Percentiles rank a stretch among this genome's conserved stretches.
Conservation (phyloP, 1,140 invertebrate species). For the Papilio polyxenes region DNA sequence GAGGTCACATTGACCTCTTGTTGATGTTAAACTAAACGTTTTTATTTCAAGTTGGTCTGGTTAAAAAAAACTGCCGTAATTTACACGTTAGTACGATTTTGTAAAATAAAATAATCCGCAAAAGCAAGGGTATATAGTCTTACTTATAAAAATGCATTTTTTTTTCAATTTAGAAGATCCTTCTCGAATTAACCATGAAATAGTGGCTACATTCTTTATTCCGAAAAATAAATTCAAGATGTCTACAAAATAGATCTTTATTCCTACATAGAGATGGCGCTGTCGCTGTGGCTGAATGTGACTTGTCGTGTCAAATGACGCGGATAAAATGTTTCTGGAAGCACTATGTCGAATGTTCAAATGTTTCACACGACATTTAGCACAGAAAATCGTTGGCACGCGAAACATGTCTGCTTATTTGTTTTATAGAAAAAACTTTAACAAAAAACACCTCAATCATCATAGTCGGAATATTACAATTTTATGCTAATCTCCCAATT, state of each 20-base stretch:
- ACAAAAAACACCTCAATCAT: background rate
- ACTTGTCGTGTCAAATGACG: constrained; percentile 30
- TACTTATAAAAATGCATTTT: background rate
- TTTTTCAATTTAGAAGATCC: background rate
- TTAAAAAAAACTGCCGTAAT: constrained; percentile 10
- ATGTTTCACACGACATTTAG: constrained; percentile 28
- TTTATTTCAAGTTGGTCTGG: constrained; percentile 5
- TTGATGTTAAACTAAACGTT: constrained; percentile 25
- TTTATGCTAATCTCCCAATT: background rate
- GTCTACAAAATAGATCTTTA: background rate
- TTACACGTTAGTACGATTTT: background rate
- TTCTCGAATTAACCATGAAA: background rate
- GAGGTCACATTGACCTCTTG: constrained; percentile 31
- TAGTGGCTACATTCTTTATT: background rate
- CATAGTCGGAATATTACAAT: background rate
- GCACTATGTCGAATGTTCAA: constrained; percentile 24
- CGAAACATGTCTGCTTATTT: background rate
- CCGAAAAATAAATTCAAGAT: background rate
- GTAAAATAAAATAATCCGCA: background rate
- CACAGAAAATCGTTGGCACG: background rate
- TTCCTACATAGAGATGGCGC: constrained; percentile 3
- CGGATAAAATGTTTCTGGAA: constrained; percentile 31
- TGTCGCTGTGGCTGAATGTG: background rate
- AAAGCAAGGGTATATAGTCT: background rate
- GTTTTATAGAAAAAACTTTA: background rate